Evolutionary conservation across 2,113 vertebrate genomes (phyloP), one percentile per base, ranked within the genome.

Genomic region (Peromyscus leucopus): DNA sequence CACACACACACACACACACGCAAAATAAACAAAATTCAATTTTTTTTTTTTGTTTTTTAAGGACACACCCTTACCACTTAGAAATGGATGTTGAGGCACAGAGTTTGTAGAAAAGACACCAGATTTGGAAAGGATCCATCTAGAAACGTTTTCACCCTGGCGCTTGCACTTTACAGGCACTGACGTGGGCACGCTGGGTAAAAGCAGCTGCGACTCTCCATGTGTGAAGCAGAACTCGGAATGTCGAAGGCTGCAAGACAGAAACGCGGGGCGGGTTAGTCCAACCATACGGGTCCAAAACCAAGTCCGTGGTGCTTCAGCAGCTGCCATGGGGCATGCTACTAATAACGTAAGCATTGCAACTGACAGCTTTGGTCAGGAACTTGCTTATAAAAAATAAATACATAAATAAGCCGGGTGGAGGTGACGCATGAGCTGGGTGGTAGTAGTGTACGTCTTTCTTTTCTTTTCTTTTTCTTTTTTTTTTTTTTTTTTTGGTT

Each of bases 51-150:
- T 72, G 33, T 59, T 67, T 48, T 33, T 48, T 36, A 55, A 63
- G 61, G 31, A 48, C 16, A 22, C 13, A 82, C 79, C 36, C 98
- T 99, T 99, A 99, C 98, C 99, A 98, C 97, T 98, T 97, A 97
- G 97, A 98, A 98, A 98, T 82, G 93, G 97, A 96, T 87, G 93
- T 96, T 96, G 98, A 98, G 97, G 98, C 98, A 98, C 57, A 57
- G 93, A 0, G 48, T 97, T 97, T 92, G 94, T 96, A 42, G 31
- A 89, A 94, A 96, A 96, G 95, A 72, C 55, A 96, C 91, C 96
- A 51, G 82, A 57, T 88, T 95, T 69, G 79, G 90, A 94, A 98
- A 93, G 97, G 97, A 97, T 98, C 98, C 98, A 98, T 99, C 97
- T 98, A 97, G 98, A 98, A 98, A 98, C 97, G 86, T 96, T 59